These are phyloP conservation scores for Microcebus griseorufus DNA, from an alignment of 2,113 vertebrate species.

Conservation along the genomic window DNA sequence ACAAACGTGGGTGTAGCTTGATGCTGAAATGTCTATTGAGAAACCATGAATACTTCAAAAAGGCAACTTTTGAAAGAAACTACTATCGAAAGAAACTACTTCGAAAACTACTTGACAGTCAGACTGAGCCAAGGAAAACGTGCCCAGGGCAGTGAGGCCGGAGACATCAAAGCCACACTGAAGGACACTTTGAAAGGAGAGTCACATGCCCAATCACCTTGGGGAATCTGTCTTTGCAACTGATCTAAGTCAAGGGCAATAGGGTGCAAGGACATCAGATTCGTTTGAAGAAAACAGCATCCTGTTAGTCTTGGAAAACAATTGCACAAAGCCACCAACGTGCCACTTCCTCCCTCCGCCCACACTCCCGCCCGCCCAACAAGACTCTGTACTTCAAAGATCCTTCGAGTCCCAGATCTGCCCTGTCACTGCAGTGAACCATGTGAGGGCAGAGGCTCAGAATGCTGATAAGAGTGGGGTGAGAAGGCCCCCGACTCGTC, in stretches of 20 bases:
- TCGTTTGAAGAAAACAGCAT: constrained; percentile 54
- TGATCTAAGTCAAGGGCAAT: not conserved
- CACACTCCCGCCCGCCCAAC: not conserved
- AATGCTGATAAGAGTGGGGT: rapidly evolving
- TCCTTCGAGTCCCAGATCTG: rapidly evolving
- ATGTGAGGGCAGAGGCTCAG: not conserved
- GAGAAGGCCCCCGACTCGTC: rapidly evolving
- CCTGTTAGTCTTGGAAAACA: constrained; percentile 54
- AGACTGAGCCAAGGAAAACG: not conserved
- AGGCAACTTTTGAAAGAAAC: not conserved
- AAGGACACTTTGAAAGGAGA: not conserved
- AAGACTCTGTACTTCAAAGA: not conserved
- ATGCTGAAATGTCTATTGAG: not conserved
- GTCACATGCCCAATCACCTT: not conserved
- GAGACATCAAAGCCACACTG: not conserved
- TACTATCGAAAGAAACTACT: not conserved
- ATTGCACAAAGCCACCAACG: not conserved
- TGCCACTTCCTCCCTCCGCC: not conserved
- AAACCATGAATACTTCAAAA: not conserved
- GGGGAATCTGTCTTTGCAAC: constrained; percentile 34
- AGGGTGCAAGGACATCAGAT: constrained; percentile 59
- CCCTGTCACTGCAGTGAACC: not conserved
- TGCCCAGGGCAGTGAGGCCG: not conserved
- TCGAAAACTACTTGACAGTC: not conserved
- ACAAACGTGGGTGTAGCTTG: not conserved